These are phyloP conservation scores for Wiebesia pumilae DNA, from an alignment of 1,140 invertebrate species.

Conservation along the genomic window DNA sequence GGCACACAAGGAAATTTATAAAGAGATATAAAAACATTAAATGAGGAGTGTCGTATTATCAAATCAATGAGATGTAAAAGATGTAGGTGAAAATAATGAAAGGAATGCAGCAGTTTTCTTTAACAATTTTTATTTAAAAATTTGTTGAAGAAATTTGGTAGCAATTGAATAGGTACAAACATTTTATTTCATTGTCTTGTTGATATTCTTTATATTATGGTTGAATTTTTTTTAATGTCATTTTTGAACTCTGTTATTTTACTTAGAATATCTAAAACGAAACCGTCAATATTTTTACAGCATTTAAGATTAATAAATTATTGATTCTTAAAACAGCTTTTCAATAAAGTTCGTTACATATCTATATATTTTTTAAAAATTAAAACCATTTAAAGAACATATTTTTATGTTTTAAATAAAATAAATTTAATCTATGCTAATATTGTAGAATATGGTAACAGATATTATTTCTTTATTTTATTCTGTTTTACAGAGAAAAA, in stretches of 20 bases:
- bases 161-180: constrained; percentile 41
- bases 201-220: constrained; percentile 38
- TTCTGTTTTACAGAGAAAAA: constrained; percentile 33
- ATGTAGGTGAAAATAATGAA: constrained; percentile 40
- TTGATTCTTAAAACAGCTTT: constrained; percentile 10
- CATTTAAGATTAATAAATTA: constrained; percentile 29
- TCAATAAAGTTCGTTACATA: constrained; percentile 36
- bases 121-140: constrained; percentile 50
- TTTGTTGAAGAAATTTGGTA: constrained; percentile 44
- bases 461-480: constrained; percentile 28
- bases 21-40: constrained; percentile 45
- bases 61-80: constrained; percentile 47
- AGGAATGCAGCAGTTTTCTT: constrained; percentile 48
- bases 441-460: constrained; percentile 43
- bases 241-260: constrained; percentile 48
- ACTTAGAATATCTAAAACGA: constrained; percentile 21
- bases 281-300: constrained; percentile 31
- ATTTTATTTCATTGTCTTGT: constrained; percentile 52
- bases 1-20: constrained; percentile 33
- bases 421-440: constrained; percentile 3
- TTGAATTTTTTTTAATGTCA: constrained; percentile 36
- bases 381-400: constrained; percentile 13
- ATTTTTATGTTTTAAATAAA: constrained; percentile 44
- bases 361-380: constrained; percentile 11
- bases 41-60: constrained; percentile 55